A percentile compares a stretch with the other conserved stretches of the same genome.
These are phyloP conservation scores for Podiceps cristatus DNA, from an alignment of 2,113 vertebrate genomes.

Conservation along the genomic window DNA sequence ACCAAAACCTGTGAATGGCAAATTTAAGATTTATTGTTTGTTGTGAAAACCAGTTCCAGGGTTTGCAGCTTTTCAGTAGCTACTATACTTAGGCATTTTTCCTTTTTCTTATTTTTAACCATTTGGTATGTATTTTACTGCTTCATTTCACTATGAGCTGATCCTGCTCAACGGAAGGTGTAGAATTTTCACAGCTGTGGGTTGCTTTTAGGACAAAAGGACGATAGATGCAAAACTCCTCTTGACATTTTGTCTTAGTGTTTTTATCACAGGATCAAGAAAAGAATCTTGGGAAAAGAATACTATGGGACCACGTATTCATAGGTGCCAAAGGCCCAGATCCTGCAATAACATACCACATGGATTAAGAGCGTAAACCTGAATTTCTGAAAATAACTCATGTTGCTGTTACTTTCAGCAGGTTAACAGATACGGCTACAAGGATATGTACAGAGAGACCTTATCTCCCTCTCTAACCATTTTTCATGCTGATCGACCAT, in stretches of 20 bases:
- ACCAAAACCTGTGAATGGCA: not conserved
- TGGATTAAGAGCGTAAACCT: not conserved
- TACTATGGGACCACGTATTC: rapidly evolving
- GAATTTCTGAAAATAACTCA: not conserved
- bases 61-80: not conserved
- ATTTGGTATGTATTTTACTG: not conserved
- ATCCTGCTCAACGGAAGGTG: not conserved
- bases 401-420: not conserved
- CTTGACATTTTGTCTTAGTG: not conserved
- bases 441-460: not conserved
- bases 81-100: not conserved
- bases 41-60: not conserved
- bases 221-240: not conserved
- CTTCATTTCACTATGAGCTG: not conserved
- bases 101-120: not conserved
- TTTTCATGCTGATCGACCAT: not conserved
- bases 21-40: not conserved
- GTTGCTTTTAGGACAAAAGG: not conserved
- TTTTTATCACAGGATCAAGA: not conserved
- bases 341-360: not conserved
- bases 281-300: not conserved
- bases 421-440: not conserved
- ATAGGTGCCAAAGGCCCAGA: not conserved
- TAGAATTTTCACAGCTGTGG: not conserved
- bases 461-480: not conserved